These are phyloP conservation scores for Panagrolaimus sp. DNA, from an alignment of 1,140 invertebrate species.

Conservation along the genomic window DNA sequence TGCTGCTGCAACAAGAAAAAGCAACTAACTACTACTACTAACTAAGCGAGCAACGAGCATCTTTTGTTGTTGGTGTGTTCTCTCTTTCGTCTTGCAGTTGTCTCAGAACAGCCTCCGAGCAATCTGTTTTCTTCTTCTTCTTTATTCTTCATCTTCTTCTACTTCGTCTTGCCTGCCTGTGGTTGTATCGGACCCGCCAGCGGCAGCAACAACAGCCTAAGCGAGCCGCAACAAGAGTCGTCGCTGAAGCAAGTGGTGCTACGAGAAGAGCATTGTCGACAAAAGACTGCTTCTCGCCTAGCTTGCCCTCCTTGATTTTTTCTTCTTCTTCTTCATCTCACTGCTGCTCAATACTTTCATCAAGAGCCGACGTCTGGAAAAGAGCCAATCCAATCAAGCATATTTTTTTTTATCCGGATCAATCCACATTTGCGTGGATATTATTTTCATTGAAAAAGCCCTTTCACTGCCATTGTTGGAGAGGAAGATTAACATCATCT, in stretches of 20 bases:
- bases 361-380: neutral
- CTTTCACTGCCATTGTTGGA: neutral
- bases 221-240: too few relatives aligned
- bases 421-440: slow-evolving; percentile 1
- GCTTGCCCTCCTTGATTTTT: slow-evolving; percentile 13
- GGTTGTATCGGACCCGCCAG: neutral
- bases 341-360: slow-evolving; percentile 5
- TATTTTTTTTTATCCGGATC: neutral
- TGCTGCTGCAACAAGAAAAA: too few relatives aligned
- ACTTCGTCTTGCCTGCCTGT: slow-evolving; percentile 12
- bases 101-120: neutral
- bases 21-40: neutral
- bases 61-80: too few relatives aligned
- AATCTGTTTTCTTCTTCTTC: neutral
- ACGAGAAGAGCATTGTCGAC: slow-evolving; percentile 8
- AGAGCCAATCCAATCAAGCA: too few relatives aligned
- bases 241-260: too few relatives aligned
- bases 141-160: neutral
- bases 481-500: neutral
- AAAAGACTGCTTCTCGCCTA: neutral
- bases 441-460: neutral
- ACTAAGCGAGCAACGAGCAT: slow-evolving; percentile 12
- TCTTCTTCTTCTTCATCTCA: neutral
- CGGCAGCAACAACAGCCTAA: slow-evolving; percentile 3
- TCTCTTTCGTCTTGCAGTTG: neutral